Percentiles rank a stretch among this genome's conserved stretches.
These are phyloP conservation scores for Gavialis gangeticus DNA, from an alignment of 2,113 vertebrate genomes.

Conservation along the genomic window DNA sequence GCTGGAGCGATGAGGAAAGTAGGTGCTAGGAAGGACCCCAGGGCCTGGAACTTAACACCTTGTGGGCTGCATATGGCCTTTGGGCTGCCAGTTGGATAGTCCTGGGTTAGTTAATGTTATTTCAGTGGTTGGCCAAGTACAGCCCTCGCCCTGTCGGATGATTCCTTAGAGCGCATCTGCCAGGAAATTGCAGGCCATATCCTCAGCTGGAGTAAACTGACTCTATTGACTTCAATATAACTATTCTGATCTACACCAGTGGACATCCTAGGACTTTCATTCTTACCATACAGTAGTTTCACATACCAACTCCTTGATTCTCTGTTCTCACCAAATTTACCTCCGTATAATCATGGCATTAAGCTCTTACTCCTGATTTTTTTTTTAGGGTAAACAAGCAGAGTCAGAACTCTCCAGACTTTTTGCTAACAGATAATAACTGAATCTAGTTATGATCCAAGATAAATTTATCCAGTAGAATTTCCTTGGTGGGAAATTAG, in stretches of 20 bases:
- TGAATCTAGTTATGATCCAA: not conserved
- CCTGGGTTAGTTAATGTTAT: too few species aligned
- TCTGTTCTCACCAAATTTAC: not conserved
- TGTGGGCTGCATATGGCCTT: too few species aligned
- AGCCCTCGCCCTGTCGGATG: not conserved
- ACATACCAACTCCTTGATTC: not conserved
- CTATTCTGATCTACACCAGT: rapidly evolving
- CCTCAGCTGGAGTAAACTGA: not conserved
- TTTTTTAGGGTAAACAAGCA: not conserved
- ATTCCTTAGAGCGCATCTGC: rapidly evolving
- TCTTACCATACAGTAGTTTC: not conserved
- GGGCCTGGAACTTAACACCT: too few species aligned
- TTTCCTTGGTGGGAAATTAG: not conserved
- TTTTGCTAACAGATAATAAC: not conserved
- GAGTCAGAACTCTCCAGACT: not conserved
- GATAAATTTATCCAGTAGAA: not conserved
- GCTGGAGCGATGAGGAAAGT: too few species aligned
- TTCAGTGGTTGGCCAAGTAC: not conserved
- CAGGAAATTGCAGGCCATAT: not conserved
- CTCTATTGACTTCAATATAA: not conserved
- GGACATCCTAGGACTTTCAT: not conserved
- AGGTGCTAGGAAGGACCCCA: too few species aligned
- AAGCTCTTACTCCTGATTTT: not conserved
- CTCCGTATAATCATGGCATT: rapidly evolving
- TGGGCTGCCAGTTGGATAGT: too few species aligned